phyloP scores from a whole-genome alignment of 2,113 vertebrate genomes.

The Poeciliopsis retropinna region DNA sequence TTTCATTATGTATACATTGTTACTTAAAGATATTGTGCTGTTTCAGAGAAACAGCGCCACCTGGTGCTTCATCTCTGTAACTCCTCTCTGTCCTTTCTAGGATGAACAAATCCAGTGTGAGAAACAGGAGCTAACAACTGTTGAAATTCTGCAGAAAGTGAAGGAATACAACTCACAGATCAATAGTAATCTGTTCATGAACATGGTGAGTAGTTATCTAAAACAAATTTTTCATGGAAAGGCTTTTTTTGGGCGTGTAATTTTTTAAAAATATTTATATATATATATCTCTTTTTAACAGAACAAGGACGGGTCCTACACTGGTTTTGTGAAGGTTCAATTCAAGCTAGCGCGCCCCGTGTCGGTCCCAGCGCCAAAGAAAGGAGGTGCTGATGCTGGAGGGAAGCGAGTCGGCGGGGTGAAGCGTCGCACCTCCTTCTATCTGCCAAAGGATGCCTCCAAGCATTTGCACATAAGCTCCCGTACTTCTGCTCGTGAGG shows the following conservation, averaged over 20 bases:
- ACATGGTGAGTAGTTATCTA: constrained; percentile 80
- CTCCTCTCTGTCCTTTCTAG: constrained; percentile 65
- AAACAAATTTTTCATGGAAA: not conserved
- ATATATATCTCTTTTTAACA: constrained; percentile 55
- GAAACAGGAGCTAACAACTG: constrained; percentile 84
- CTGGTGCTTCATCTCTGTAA: constrained; percentile 45
- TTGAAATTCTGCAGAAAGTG: constrained; percentile 89
- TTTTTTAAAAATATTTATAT: not conserved
- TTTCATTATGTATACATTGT: too few relatives aligned
- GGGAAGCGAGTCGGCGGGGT: constrained; percentile 73
- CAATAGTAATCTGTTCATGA: constrained; percentile 98
- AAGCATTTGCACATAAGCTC: constrained; percentile 96
- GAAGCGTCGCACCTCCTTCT: constrained; percentile 93
- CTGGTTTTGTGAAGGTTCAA: constrained; percentile 96
- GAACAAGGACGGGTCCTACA: constrained; percentile 95
- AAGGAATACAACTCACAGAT: constrained; percentile 96
- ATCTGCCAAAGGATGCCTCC: constrained; percentile 91
- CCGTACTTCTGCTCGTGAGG: constrained; percentile 87
- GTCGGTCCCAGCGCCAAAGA: constrained; percentile 87
- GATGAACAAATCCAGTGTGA: constrained; percentile 87
- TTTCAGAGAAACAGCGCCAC: constrained; percentile 42
- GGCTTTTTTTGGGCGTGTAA: not conserved
- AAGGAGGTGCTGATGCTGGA: constrained; percentile 73
- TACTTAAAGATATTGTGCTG: not conserved
- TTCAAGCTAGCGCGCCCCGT: constrained; percentile 92